Percentiles rank a stretch among this genome's conserved stretches.
phyloP scores from a whole-genome alignment of 2,113 vertebrate genomes.

The Pampusana beccarii region DNA sequence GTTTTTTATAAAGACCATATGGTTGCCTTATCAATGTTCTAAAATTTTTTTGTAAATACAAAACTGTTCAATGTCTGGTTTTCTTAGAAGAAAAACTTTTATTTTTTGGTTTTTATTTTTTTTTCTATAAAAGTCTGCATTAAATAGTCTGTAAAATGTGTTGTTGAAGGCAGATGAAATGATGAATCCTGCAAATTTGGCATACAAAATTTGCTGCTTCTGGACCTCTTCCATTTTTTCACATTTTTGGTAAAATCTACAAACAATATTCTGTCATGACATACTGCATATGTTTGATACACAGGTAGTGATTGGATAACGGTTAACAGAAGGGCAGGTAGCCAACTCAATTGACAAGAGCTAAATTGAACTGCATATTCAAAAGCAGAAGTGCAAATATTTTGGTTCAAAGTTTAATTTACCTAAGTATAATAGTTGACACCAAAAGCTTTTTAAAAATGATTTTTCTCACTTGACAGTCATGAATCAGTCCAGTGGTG shows the following conservation, averaged over 20 bases:
- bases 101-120: neutral
- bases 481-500: neutral
- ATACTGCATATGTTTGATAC: neutral
- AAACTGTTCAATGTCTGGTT: neutral
- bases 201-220: neutral
- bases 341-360: neutral
- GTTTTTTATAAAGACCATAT: neutral
- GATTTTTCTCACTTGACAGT: neutral
- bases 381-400: constrained; percentile 14
- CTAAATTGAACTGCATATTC: neutral
- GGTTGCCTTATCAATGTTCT: neutral
- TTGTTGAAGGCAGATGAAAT: neutral
- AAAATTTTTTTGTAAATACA: neutral
- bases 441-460: neutral
- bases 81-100: neutral
- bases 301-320: neutral
- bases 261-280: neutral
- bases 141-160: neutral
- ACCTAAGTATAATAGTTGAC: constrained; percentile 16
- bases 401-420: constrained; percentile 48
- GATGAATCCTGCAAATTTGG: neutral
- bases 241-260: neutral
- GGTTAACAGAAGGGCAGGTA: neutral
- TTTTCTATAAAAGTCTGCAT: neutral
- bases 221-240: neutral